Evolutionary conservation across 2,113 vertebrate species (phyloP).

Genomic region (Morone chrysops): DNA sequence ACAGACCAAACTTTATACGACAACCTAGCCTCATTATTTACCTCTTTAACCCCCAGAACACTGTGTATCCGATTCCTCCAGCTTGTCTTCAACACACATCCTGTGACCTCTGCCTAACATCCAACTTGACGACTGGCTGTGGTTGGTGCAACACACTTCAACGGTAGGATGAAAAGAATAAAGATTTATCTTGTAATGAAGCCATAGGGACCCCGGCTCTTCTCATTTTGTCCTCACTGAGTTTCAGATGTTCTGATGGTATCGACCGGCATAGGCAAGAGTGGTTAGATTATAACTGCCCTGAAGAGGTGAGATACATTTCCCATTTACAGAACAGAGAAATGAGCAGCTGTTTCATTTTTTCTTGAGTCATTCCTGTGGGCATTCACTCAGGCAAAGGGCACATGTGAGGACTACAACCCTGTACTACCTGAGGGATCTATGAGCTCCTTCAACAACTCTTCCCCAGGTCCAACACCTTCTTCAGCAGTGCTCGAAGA

Average conservation of each 20-base stretch:
- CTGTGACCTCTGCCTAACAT: conserved; percentile 88
- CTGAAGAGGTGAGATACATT: conserved; percentile 86
- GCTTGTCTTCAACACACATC: conserved; percentile 92
- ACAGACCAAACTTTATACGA: not conserved
- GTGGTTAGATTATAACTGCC: conserved; percentile 92
- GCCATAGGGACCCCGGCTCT: not conserved
- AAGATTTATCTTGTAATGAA: not conserved
- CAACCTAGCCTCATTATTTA: not conserved
- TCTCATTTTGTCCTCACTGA: conserved; percentile 29
- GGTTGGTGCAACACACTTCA: conserved; percentile 96
- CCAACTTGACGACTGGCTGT: conserved; percentile 89
- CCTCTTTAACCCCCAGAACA: not conserved
- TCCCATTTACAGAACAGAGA: too few relatives aligned
- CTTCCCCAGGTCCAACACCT: conserved; percentile 73
- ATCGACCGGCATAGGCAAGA: conserved; percentile 93
- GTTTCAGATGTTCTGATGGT: conserved; percentile 93
- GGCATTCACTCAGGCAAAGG: conserved; percentile 79
- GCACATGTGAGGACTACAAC: conserved; percentile 88
- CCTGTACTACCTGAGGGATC: conserved; percentile 76
- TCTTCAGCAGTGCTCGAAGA: conserved; percentile 73
- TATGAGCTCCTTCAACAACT: conserved; percentile 66
- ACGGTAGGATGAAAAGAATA: conserved; percentile 81
- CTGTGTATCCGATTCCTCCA: conserved; percentile 63
- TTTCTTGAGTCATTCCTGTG: conserved; percentile 21
- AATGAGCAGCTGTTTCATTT: not conserved